Base-by-base conservation (phyloP, 1,140 invertebrate genomes). In the Drosophila melanica region DNA sequence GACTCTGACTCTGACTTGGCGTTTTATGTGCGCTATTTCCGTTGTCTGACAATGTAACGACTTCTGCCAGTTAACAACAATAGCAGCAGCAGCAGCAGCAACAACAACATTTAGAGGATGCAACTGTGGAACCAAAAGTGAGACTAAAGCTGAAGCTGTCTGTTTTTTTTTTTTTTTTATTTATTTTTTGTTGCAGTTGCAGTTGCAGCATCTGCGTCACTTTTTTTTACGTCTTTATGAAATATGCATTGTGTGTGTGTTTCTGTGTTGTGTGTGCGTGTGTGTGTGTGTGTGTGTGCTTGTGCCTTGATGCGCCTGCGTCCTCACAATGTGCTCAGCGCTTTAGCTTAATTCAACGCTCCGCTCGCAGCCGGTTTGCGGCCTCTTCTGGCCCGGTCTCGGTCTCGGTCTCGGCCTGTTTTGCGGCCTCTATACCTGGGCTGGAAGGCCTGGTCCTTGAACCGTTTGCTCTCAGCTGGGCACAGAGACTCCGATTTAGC, bases 31-130 rank as follows among this genome's bases (percentile, higher is more conserved):
- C 68, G 79, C 82, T 73, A 86, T 86, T 86, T 86, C 82, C 82
- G 82, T 78, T 86, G 60, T 77, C 75, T 77, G 73, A 77, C 82
- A 82, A 86, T 87, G 82, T 86, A 86, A 86, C 82, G 79, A 86
- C 79, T 86, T 87, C 76, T 82, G 82, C 82, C 81, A 81, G 77
- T 75, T 70, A 81, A 67, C 57, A 73, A 18, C 47, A 60, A 33
- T 12, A 53, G 14, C 53, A 65, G 8, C 45, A 57, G 16, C 48
- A 69, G 47, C 30, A 67, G 50, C 27, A 23, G 16, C 33, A 63
- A 37, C 14, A 14, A 41, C 16, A 51, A 60, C 50, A 50, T 41
- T 23, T 16, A 54, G 47, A 45, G 27, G 62, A 58, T 58, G 41
- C 54, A 44, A 44, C 18, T 55, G 30, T 45, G 12, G 41, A 45